These are phyloP conservation scores for Furnarius figulus DNA, from an alignment of 2,113 vertebrate species.

Conservation along the genomic window DNA sequence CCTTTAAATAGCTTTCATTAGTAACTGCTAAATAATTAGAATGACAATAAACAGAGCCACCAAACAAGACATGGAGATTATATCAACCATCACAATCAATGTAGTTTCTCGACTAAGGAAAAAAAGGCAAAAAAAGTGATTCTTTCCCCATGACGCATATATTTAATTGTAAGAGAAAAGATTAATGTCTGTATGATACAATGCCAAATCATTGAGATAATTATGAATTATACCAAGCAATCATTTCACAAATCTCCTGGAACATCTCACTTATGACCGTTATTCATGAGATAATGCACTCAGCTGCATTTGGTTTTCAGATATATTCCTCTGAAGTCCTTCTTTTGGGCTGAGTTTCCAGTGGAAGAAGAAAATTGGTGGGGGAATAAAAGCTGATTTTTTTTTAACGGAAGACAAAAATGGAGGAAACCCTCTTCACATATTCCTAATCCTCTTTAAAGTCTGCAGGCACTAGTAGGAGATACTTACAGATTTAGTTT, in stretches of 20 bases:
- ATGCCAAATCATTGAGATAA: not conserved
- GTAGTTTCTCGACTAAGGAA: not conserved
- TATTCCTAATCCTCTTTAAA: not conserved
- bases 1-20: not conserved
- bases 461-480: not conserved
- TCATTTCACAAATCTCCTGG: not conserved
- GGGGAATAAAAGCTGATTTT: not conserved
- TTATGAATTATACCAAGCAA: not conserved
- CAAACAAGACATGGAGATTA: not conserved
- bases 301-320: not conserved
- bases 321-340: not conserved
- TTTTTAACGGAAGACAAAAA: not conserved
- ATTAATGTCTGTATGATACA: not conserved
- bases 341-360: not conserved
- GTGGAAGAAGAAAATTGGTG: not conserved
- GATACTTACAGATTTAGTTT: not conserved
- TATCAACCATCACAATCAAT: not conserved
- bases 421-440: accelerated
- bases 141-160: not conserved
- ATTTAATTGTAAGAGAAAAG: not conserved
- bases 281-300: not conserved
- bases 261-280: not conserved
- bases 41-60: not conserved
- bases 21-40: not conserved
- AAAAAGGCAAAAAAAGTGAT: not conserved